phyloP scores from a whole-genome alignment of 2,797 vertebrate species.

The Ctenopoma multispine region DNA sequence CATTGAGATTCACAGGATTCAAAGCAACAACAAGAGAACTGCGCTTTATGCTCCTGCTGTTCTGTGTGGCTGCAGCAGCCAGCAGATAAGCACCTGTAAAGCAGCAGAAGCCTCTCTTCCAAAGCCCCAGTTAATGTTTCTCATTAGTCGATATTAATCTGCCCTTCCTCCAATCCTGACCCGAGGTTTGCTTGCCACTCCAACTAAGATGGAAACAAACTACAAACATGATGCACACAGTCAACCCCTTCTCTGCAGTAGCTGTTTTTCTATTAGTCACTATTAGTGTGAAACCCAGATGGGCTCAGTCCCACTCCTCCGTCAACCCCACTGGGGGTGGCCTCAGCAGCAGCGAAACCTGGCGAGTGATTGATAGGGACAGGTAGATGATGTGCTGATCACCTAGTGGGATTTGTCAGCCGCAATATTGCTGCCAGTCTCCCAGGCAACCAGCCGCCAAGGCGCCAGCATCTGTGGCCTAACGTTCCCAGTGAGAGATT shows the following conservation, averaged over 20 bases:
- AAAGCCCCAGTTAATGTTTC: conserved; percentile 40
- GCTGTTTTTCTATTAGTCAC: conserved; percentile 63
- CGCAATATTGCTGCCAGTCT: conserved; percentile 73
- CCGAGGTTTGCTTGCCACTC: conserved; percentile 25
- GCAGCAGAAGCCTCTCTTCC: conserved; percentile 42
- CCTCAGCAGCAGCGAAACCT: conserved; percentile 27
- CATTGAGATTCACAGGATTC: conserved; percentile 32
- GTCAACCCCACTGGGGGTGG: conserved; percentile 28
- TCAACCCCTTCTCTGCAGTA: conserved; percentile 23
- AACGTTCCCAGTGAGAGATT: conserved; percentile 39
- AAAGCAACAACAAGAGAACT: conserved; percentile 10
- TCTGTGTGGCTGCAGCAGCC: conserved; percentile 17
- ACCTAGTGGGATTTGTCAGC: conserved; percentile 73
- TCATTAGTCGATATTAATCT: conserved; percentile 54
- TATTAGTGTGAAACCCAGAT: conserved; percentile 65
- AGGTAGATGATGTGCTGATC: conserved; percentile 71
- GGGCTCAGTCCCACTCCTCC: conserved; percentile 48
- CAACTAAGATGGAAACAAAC: conserved; percentile 47
- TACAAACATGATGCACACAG: conserved; percentile 24
- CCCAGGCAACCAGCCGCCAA: conserved; percentile 45
- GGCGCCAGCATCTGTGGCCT: conserved; percentile 56
- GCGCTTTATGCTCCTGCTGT: background rate
- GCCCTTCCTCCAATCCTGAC: conserved; percentile 41
- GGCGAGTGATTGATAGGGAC: conserved; percentile 70
- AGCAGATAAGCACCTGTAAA: conserved; percentile 42